Conservation (phyloP, 2,113 vertebrate species). For the Hemichromis elongatus region DNA sequence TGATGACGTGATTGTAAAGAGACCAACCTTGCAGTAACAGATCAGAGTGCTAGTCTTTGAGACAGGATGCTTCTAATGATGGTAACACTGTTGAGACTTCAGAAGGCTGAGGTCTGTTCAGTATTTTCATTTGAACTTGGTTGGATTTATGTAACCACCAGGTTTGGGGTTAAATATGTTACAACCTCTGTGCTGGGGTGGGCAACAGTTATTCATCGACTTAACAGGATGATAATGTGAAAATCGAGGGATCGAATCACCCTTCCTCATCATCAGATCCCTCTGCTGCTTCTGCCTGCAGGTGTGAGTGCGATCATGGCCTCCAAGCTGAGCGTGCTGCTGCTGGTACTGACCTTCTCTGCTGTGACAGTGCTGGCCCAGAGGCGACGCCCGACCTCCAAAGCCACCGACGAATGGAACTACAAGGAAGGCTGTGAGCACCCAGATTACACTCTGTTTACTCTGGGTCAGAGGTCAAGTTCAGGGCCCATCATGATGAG, state of each 20-base stretch:
- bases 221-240: not conserved
- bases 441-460: conserved; percentile 34
- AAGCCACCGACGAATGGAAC: conserved; percentile 66
- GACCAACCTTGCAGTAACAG: not conserved
- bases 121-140: not conserved
- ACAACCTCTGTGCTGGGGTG: not conserved
- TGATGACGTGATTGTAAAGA: not conserved
- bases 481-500: not conserved
- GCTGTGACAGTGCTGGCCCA: conserved; percentile 55
- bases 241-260: fast-evolving
- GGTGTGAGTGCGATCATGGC: conserved; percentile 54
- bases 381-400: conserved; percentile 25
- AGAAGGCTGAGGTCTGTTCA: not conserved
- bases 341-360: conserved; percentile 55
- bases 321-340: conserved; percentile 50
- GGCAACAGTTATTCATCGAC: not conserved
- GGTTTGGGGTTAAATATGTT: not conserved
- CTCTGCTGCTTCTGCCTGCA: not conserved
- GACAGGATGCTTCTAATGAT: not conserved
- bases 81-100: not conserved
- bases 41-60: fast-evolving
- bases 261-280: not conserved
- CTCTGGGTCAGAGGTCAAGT: conserved; percentile 20
- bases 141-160: not conserved
- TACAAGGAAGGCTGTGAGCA: conserved; percentile 75